These are phyloP conservation scores for Eclectus roratus DNA, from an alignment of 2,113 vertebrate genomes.

Conservation along the genomic window DNA sequence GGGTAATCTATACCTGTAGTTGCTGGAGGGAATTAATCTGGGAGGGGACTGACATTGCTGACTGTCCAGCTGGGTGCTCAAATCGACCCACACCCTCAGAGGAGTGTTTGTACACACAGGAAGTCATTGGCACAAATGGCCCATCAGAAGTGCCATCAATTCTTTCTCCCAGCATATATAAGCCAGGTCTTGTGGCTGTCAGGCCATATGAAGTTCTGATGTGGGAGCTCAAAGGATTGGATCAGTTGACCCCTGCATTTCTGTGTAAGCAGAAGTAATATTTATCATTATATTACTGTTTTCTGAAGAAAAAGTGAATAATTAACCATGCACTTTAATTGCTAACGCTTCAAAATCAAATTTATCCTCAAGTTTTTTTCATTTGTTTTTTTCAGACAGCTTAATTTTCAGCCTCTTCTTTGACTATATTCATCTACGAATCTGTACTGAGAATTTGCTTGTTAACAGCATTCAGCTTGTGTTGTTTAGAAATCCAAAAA, in stretches of 20 bases:
- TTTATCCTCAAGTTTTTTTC: background rate
- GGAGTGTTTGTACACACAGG: fast-evolving
- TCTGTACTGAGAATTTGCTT: background rate
- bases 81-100: background rate
- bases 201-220: background rate
- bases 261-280: background rate
- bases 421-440: background rate
- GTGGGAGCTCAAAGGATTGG: background rate
- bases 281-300: background rate
- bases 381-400: background rate
- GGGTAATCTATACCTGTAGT: background rate
- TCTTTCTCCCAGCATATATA: background rate
- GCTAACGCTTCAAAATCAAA: background rate
- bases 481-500: background rate
- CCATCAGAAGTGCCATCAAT: background rate
- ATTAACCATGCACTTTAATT: background rate
- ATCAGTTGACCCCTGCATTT: background rate
- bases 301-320: background rate
- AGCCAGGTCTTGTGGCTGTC: background rate
- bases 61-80: background rate
- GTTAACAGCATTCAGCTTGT: background rate
- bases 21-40: background rate
- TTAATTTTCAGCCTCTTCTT: background rate
- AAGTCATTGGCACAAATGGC: background rate
- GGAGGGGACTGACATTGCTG: background rate